Base-by-base conservation (phyloP, 2,113 vertebrate genomes). In the Solenodon paradoxus region DNA sequence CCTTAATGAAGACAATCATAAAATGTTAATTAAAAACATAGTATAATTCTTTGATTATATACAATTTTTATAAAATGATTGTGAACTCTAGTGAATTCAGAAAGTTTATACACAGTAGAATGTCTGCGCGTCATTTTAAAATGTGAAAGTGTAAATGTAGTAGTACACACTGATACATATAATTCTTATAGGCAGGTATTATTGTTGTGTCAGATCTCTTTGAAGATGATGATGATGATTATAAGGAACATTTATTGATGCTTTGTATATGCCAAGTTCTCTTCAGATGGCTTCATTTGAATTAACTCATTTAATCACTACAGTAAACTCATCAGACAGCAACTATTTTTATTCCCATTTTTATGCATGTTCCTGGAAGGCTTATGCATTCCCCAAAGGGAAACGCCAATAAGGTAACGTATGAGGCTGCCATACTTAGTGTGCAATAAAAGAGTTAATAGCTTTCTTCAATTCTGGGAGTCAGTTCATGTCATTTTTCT, bases 11-110 rank as follows among this genome's bases (percentile, higher is more conserved):
- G 61, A 83, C 51, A 75, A 51, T 49, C 11, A 64, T 61, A 88
- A 51, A 63, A 28, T 94, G 47, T 49, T 68, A 72, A 7, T 68
- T 83, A 53, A n/a, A 80, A 92, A 45, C 38, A 71, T 42, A 84
- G 13, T 74, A 82, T 66, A 80, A 59, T 83, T 45, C 19, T 94
- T 53, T 92, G 45, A 61, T 83, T 75, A 81, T 57, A 57, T 69
- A 66, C 40, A 93, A 92, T 71, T 38, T 35, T 68, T 71, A 42
- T 78, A 49, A 93, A 89, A 94, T 17, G 13, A 42, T 94, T 68
- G 61, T 49, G 40, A 19, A 35, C 32, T 75, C 12, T 40, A 49
- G 82, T 88, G 59, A 79, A 64, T 87, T 79, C 53, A 83, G 79
- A 96, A 77, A 85, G 61, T 88, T 92, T 51, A 57, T 66, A 55